These are phyloP conservation scores for Helicoverpa assulta DNA, from an alignment of 2,888 invertebrate species.

Conservation along the genomic window DNA sequence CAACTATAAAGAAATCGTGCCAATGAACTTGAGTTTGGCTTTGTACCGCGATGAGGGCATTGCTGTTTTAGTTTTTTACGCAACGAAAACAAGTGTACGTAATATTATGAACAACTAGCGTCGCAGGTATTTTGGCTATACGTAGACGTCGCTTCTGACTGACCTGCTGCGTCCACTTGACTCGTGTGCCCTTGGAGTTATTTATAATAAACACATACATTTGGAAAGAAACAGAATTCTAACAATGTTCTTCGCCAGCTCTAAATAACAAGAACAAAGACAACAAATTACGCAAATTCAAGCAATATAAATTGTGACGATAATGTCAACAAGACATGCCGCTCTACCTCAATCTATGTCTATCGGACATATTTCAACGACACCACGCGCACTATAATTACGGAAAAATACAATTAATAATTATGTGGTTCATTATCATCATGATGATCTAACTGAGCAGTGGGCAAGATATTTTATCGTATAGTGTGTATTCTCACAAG, in stretches of 20 bases:
- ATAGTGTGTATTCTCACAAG: no score
- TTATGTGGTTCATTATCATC: slow-evolving; percentile 22
- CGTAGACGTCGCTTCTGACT: slow-evolving; percentile 46
- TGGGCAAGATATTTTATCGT: no score
- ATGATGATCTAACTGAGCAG: slow-evolving; percentile 22
- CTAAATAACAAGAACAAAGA: slow-evolving; percentile 16
- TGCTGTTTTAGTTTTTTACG: slow-evolving; percentile 74
- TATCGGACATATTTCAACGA: slow-evolving; percentile 15
- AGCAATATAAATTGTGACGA: slow-evolving; percentile 4
- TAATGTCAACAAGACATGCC: slow-evolving; percentile 5
- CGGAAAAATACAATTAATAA: slow-evolving; percentile 25
- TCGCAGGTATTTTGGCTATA: slow-evolving; percentile 36
- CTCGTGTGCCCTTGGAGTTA: slow-evolving; percentile 63
- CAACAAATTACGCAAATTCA: slow-evolving; percentile 24
- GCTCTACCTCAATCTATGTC: slow-evolving; percentile 5
- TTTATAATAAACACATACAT: slow-evolving; percentile 52
- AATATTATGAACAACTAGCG: slow-evolving; percentile 48
- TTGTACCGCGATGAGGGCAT: slow-evolving; percentile 73
- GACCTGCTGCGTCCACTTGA: slow-evolving; percentile 62
- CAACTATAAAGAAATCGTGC: slow-evolving; percentile 78
- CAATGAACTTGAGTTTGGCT: slow-evolving; percentile 85
- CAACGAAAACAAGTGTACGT: slow-evolving; percentile 66
- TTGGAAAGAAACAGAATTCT: slow-evolving; percentile 51
- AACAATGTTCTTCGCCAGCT: slow-evolving; percentile 44
- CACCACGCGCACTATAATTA: slow-evolving; percentile 24